These are phyloP conservation scores for Jacana jacana DNA, from an alignment of 2,113 vertebrate species.

Conservation along the genomic window DNA sequence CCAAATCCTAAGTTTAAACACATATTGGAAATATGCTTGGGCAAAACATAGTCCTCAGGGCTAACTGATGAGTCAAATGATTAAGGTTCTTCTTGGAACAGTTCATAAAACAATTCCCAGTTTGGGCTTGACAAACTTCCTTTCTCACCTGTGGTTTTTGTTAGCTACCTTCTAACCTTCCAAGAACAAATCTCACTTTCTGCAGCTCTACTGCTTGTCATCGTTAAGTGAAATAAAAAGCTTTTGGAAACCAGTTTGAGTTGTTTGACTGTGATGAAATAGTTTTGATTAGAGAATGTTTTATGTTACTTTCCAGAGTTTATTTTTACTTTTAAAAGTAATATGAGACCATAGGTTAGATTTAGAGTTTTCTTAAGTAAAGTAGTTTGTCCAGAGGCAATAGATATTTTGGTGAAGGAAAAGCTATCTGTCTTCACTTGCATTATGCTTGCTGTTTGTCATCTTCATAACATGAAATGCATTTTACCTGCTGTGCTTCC, in stretches of 20 bases:
- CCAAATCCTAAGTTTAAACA: neutral
- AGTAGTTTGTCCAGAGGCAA: constrained; percentile 67
- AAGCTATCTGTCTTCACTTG: constrained; percentile 62
- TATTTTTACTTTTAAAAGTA: constrained; percentile 68
- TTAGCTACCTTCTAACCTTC: constrained; percentile 7
- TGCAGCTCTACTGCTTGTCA: constrained; percentile 8
- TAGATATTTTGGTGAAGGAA: constrained; percentile 49
- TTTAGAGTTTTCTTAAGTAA: constrained; percentile 58
- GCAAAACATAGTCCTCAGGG: constrained; percentile 3
- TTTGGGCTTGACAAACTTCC: constrained; percentile 25
- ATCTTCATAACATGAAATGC: constrained; percentile 30
- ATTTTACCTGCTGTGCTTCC: constrained; percentile 5
- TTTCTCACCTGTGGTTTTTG: constrained; percentile 41
- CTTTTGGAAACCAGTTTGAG: constrained; percentile 44
- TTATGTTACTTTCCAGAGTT: constrained; percentile 65
- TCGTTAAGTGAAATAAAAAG: constrained; percentile 28
- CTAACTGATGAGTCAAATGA: neutral
- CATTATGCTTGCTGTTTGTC: constrained; percentile 55
- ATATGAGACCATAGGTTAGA: constrained; percentile 65
- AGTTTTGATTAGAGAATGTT: constrained; percentile 60
- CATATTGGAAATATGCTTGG: neutral
- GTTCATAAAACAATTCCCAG: neutral
- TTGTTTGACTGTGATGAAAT: constrained; percentile 50
- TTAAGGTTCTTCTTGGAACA: neutral
- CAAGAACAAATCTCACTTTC: constrained; percentile 19